These are phyloP conservation scores for Natator depressus DNA, from an alignment of 2,113 vertebrate genomes.

Conservation along the genomic window DNA sequence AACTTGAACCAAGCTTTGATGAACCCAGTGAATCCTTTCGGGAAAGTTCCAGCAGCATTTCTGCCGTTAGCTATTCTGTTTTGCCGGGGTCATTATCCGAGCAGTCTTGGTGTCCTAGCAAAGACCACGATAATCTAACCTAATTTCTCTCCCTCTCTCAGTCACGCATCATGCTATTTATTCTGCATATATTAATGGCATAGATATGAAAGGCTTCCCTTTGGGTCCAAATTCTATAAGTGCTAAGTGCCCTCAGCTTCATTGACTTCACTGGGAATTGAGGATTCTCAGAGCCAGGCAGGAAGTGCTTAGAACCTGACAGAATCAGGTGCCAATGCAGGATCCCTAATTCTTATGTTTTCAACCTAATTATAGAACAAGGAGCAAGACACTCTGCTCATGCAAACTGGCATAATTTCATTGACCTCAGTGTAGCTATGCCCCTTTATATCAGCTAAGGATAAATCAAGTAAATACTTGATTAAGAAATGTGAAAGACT, in stretches of 20 bases:
- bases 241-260: neutral
- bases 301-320: accelerated
- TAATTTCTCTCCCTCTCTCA: neutral
- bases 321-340: neutral
- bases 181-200: neutral
- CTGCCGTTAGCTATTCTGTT: neutral
- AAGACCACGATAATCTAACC: neutral
- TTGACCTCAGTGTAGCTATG: neutral
- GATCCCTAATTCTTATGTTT: neutral
- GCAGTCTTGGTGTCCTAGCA: neutral
- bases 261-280: neutral
- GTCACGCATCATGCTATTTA: neutral
- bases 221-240: neutral
- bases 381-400: neutral
- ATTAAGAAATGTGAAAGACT: neutral
- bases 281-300: accelerated
- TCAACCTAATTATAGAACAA: neutral
- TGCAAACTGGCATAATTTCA: neutral
- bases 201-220: neutral
- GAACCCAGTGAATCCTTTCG: neutral
- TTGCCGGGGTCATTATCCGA: neutral
- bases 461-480: neutral
- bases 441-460: accelerated
- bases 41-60: neutral
- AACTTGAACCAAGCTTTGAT: slow-evolving; percentile 25